These are phyloP conservation scores for Allobates femoralis DNA, from an alignment of 2,797 vertebrate species.

Conservation along the genomic window DNA sequence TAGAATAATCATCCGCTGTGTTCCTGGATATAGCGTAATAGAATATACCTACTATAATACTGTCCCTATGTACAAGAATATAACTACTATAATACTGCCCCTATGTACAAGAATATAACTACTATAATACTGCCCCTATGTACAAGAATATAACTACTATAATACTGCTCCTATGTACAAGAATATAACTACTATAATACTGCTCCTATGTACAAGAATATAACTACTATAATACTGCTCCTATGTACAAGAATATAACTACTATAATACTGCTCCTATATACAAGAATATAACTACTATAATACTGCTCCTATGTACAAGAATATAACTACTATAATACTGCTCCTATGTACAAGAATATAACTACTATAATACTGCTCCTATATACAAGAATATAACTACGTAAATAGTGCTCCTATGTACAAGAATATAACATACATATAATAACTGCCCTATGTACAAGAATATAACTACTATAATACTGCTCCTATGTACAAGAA, in stretches of 20 bases:
- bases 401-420: not conserved
- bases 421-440: not conserved
- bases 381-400: not conserved
- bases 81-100: constrained; percentile 10
- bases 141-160: constrained; percentile 15
- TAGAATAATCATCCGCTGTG: not conserved
- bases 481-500: too few relatives aligned
- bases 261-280: not conserved
- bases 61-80: constrained; percentile 6
- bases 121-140: not conserved
- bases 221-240: constrained; percentile 3
- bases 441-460: too few relatives aligned
- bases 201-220: not conserved
- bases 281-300: constrained; percentile 1
- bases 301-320: not conserved
- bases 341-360: not conserved
- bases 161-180: constrained; percentile 1
- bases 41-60: not conserved
- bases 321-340: constrained; percentile 17
- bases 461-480: too few relatives aligned
- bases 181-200: constrained; percentile 2
- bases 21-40: not conserved
- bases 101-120: constrained; percentile 4
- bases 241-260: not conserved
- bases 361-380: not conserved